Evolutionary conservation across 2,888 invertebrate genomes (phyloP).

Genomic region (Tupiocoris notatus): DNA sequence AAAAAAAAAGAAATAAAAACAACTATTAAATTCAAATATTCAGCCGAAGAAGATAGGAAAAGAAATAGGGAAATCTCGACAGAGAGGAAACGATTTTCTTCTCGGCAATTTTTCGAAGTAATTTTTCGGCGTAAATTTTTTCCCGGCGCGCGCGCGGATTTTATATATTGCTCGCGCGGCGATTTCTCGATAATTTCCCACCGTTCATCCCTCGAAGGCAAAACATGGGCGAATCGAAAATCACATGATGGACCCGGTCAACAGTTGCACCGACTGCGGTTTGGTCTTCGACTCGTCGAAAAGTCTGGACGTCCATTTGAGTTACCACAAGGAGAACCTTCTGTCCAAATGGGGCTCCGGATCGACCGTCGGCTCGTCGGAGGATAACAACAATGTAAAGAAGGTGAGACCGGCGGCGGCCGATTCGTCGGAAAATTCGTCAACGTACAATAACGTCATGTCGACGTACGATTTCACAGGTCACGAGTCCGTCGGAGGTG

Average conservation of each 20-base stretch:
- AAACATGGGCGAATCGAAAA: background rate
- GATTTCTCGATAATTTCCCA: too few species aligned
- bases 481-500: conserved; percentile 52
- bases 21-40: too few species aligned
- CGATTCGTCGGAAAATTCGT: conserved; percentile 65
- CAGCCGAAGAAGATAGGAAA: too few species aligned
- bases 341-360: conserved; percentile 67
- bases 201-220: too few species aligned
- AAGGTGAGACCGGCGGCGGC: conserved; percentile 58
- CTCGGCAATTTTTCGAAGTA: too few species aligned
- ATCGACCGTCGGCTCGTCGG: conserved; percentile 59
- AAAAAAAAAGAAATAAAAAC: background rate
- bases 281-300: conserved; percentile 72
- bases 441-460: background rate
- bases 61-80: too few species aligned
- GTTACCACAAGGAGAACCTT: conserved; percentile 76
- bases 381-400: conserved; percentile 54
- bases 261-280: conserved; percentile 73
- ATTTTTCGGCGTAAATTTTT: too few species aligned
- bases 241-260: conserved; percentile 28
- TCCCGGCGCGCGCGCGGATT: too few species aligned
- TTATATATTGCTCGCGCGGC: too few species aligned
- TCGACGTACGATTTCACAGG: conserved; percentile 53
- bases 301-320: conserved; percentile 75
- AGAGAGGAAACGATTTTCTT: too few species aligned